Evolutionary conservation across 2,113 vertebrate species (phyloP), one percentile per base, ranked within the genome.

Genomic region (Syngnathus floridae): DNA sequence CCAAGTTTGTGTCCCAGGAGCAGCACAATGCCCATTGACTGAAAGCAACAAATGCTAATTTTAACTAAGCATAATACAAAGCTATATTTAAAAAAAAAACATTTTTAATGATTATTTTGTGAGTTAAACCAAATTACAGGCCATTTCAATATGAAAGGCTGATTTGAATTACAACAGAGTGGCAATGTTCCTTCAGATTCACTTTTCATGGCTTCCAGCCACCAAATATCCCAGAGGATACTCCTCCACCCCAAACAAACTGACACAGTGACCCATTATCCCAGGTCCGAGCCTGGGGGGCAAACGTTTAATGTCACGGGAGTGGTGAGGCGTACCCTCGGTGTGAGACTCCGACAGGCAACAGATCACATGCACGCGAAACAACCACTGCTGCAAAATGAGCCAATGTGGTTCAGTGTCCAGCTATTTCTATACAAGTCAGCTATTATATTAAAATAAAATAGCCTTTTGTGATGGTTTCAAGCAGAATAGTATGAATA

Each of bases 251-350:
- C 82, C 81, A 67, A 37, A 37, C 76, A 65, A 80, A 72, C 81
- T 88, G 88, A 87, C 88, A 90, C 86, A 88, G 86, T 88, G 87
- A 88, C 87, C 86, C 76, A 86, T 90, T 83, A 88, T 87, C 79
- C 82, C 77, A 22, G 75, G 56, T 31, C 70, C 68, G 70, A 85
- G 85, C 84, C 80, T 52, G 75, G 78, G 83, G 78, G 83, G 88
- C 78, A 38, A 75, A 75, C 52, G 79, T 72, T 83, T 77, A 74
- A 73, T 78, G 81, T 83, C 78, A 81, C 7, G 6, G 31, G 37
- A 26, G 54, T 16, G 37, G 57, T 21, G 58, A n/a, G 59, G 5
- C 3, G 37, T 61, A 14, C 5, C 2, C 67, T 51, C 68, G 71
- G 76, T 7, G 56, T 58, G 74, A 73, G 68, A 70, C 67, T 84